Evolutionary conservation across 2,888 invertebrate genomes (phyloP), one percentile per base, ranked within the genome.

Genomic region (Lycocerus yunnanus): DNA sequence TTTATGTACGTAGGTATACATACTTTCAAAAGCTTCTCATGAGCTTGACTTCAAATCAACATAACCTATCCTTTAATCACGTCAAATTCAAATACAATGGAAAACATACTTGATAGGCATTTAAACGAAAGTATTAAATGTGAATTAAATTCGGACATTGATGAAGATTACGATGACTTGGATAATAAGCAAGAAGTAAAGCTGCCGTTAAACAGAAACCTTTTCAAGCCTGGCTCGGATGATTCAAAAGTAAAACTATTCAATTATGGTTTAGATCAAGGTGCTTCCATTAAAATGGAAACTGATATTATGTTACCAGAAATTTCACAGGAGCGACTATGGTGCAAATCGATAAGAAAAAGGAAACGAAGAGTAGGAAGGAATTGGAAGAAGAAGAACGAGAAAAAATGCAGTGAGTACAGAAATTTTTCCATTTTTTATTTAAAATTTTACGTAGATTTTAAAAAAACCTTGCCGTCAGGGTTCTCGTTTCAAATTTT

Each of bases 401-500:
- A 76, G 96, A 97, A 85, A 96, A 96, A 87, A 97, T 98, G 97
- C 97, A 97, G 97, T 97, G 89, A 89, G 93, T 91, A 73, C 6
- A 1, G 65, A 15, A n/a, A 20, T 73, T 66, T 77, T 63, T 14
- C 11, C 4, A 16, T 11, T 15, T 16, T 10, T 16, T 11, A 60
- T 8, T 60, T 60, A 3, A 1, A 24, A 24, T 10, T 20, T 20
- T 6, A 20, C 18, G 2, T 2, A 18, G 4, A 6, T 59, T 14
- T 59, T 58, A 58, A 15, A 14, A 1, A 15, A 3, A 14, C 9
- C 2, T 59, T 59, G 18, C 3, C 2, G 18, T 74, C 85, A 97
- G 97, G 87, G 97, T 99, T 43, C 88, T 99, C 68, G 98, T 99
- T 0, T 99, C 99, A 0, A 99, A 99, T 87, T 99, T 99, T 83